A percentile compares a stretch with the other conserved stretches of the same genome.
These are phyloP conservation scores for Pangasius larnaudii DNA, from an alignment of 2,797 vertebrate genomes.

Conservation along the genomic window DNA sequence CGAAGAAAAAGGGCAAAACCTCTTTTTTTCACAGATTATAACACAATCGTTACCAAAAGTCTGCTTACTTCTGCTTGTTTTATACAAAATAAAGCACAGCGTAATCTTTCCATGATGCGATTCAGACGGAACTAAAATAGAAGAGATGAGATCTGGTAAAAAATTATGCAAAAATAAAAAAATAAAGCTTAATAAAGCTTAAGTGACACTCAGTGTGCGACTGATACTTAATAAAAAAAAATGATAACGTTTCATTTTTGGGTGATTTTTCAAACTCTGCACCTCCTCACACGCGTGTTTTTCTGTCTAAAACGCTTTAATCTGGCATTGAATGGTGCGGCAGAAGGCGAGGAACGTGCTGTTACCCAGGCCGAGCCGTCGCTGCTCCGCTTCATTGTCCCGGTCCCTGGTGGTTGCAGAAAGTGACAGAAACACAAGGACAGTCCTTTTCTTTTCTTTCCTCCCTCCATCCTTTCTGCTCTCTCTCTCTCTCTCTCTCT, in stretches of 20 bases:
- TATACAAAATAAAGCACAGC: neutral
- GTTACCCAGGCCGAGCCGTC: constrained; percentile 21
- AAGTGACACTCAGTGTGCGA: neutral
- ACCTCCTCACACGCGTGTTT: neutral
- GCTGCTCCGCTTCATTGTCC: constrained; percentile 45
- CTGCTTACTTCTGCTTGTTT: neutral
- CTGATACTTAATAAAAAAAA: neutral
- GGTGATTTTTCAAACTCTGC: neutral
- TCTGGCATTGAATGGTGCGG: constrained; percentile 39
- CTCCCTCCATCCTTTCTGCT: constrained; percentile 23
- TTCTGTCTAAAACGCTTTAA: constrained; percentile 41
- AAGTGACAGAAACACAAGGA: constrained; percentile 62
- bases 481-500: constrained; percentile 24
- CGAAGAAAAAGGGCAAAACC: neutral
- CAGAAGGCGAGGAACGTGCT: constrained; percentile 15
- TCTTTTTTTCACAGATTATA: neutral
- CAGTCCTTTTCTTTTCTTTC: constrained; percentile 52
- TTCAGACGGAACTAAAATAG: neutral
- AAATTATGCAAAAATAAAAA: neutral
- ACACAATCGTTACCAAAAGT: too few relatives aligned
- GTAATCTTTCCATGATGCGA: neutral
- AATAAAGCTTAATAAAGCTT: neutral
- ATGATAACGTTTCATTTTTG: neutral
- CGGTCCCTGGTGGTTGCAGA: constrained; percentile 54
- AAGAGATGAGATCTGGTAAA: neutral